These are phyloP conservation scores for Larimichthys polyactis DNA, from an alignment of 2,113 vertebrate species.

Conservation along the genomic window DNA sequence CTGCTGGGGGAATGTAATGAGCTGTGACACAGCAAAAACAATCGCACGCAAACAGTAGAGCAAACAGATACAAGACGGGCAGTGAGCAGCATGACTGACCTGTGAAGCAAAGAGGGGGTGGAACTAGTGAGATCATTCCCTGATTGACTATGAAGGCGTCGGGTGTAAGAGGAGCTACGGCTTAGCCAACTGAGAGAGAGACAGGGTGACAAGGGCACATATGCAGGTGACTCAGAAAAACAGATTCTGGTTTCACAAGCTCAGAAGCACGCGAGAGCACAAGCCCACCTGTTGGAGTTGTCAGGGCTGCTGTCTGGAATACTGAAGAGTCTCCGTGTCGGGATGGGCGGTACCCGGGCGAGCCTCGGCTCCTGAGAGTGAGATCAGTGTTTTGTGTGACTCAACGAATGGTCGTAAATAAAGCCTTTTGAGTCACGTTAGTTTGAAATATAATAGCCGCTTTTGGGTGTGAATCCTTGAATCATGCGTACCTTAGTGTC, in stretches of 20 bases:
- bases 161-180: constrained; percentile 86
- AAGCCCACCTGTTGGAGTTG: constrained; percentile 80
- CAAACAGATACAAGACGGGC: constrained; percentile 25
- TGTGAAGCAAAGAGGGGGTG: constrained; percentile 83
- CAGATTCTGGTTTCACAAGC: constrained; percentile 47
- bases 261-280: neutral
- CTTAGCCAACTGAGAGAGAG: constrained; percentile 81
- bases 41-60: constrained; percentile 39
- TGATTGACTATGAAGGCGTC: constrained; percentile 83
- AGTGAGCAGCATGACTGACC: constrained; percentile 77
- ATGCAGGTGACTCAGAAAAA: constrained; percentile 57
- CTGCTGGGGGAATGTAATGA: constrained; percentile 15
- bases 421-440: constrained; percentile 22
- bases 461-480: constrained; percentile 24
- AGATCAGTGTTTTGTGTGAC: constrained; percentile 24
- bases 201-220: constrained; percentile 61
- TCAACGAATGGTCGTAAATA: constrained; percentile 18
- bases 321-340: constrained; percentile 83
- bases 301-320: constrained; percentile 82
- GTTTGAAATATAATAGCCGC: neutral
- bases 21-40: constrained; percentile 39
- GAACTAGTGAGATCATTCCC: constrained; percentile 80
- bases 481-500: constrained; percentile 80
- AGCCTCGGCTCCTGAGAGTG: constrained; percentile 82
- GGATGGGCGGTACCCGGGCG: constrained; percentile 84